Evolutionary conservation across 2,797 vertebrate species (phyloP).

Genomic region (Lithobates pipiens): DNA sequence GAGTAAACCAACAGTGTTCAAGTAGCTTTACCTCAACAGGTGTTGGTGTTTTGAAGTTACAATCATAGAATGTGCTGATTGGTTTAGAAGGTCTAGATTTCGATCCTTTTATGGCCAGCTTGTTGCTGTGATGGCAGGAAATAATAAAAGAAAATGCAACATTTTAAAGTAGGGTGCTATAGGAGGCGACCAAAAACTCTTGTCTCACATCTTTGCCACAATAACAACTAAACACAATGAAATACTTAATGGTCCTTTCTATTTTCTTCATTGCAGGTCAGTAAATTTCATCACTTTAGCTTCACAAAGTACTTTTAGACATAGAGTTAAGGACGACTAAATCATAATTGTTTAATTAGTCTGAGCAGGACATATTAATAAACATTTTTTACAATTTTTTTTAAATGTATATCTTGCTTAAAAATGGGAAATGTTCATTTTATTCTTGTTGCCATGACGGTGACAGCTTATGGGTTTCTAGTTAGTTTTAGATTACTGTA

Average conservation of each 20-base stretch:
- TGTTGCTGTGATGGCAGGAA: conserved; percentile 29
- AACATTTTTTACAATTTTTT: too few species aligned
- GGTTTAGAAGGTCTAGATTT: not conserved
- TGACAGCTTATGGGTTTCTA: too few species aligned
- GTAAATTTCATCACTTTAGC: not conserved
- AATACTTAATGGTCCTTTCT: not conserved
- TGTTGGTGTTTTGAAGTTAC: conserved; percentile 6
- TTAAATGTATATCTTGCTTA: too few species aligned
- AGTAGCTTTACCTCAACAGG: not conserved
- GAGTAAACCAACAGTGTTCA: too few species aligned
- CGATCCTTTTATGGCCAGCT: conserved; percentile 27
- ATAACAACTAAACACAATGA: conserved; percentile 15
- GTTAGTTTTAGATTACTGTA: too few species aligned
- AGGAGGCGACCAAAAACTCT: not conserved
- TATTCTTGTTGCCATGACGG: too few species aligned
- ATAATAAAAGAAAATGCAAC: not conserved
- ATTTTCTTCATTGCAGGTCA: conserved; percentile 33
- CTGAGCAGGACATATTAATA: too few species aligned
- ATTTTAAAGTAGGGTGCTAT: not conserved
- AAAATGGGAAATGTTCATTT: too few species aligned
- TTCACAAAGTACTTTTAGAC: too few species aligned
- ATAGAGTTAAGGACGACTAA: too few species aligned
- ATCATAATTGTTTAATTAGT: too few species aligned
- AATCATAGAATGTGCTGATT: not conserved
- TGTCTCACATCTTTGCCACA: not conserved